These are phyloP conservation scores for Leptoclinus maculatus DNA, from an alignment of 2,797 vertebrate genomes.

Conservation along the genomic window DNA sequence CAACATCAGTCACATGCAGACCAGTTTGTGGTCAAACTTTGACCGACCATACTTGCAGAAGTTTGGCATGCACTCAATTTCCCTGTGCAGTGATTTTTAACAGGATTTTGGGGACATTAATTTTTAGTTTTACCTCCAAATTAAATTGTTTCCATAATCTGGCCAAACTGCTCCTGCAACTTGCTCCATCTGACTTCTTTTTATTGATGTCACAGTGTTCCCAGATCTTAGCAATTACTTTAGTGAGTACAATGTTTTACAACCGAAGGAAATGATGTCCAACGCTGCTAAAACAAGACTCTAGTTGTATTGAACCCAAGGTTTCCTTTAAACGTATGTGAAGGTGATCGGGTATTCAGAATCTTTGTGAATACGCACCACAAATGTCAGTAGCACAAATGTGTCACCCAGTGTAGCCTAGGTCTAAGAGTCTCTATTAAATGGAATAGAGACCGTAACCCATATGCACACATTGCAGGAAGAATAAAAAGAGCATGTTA, in stretches of 20 bases:
- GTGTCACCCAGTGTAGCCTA: background rate
- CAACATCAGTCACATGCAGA: background rate
- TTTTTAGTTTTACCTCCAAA: background rate
- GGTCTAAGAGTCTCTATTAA: constrained; percentile 1
- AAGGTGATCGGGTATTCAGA: background rate
- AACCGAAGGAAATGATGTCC: background rate
- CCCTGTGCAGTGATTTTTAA: background rate
- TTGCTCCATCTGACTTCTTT: background rate
- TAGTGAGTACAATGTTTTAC: background rate
- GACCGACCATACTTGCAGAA: background rate
- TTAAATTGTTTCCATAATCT: background rate
- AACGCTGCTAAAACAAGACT: background rate
- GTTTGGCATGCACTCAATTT: background rate
- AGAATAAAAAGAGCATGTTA: constrained; percentile 5
- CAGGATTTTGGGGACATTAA: background rate
- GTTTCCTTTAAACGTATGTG: background rate
- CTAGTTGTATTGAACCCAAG: background rate
- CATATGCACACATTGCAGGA: background rate
- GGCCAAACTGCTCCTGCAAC: background rate
- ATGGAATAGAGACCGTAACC: background rate
- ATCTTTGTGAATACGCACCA: background rate
- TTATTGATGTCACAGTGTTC: background rate
- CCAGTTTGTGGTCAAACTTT: background rate
- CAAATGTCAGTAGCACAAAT: background rate
- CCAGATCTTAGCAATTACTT: background rate